Evolutionary conservation across 2,113 vertebrate genomes (phyloP), one percentile per base, ranked within the genome.

Genomic region (Oriolus oriolus): DNA sequence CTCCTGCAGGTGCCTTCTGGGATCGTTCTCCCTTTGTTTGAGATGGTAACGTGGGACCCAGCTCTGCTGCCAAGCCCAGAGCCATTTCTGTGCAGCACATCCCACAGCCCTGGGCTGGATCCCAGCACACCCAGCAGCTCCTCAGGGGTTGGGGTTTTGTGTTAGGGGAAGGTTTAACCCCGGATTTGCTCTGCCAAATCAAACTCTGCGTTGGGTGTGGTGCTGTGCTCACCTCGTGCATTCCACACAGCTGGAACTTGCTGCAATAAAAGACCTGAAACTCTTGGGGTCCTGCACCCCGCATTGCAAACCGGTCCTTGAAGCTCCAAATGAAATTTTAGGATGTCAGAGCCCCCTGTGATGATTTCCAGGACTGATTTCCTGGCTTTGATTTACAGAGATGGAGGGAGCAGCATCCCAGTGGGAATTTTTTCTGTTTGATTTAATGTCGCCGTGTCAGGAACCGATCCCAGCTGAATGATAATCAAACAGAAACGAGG

Each of bases 381-480:
- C 73, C 56, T 75, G 65, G 9, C 56, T 87, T 87, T 9, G 2
- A 70, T 84, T 93, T 70, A 23, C 47, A 54, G 64, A 44, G 64
- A 49, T 28, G 64, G 92, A 82, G 57, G 64, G 60, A 93, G 44
- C 89, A 83, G 59, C 89, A 89, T 37, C 76, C 83, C 92, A 83
- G 71, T 88, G 26, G 21, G 5, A n/a, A n/a, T 65, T 81, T 20
- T 63, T 65, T 18, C 35, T 83, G 28, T 85, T 83, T 86, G 88
- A 92, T 90, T 87, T 86, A 78, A 56, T 82, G 77, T 82, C 60
- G 56, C 15, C 39, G 57, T 86, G 66, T 63, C 86, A 93, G 86
- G 82, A 74, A 50, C 63, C 6, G 75, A 80, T 79, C 79, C 91
- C 79, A 73, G 85, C 53, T 92, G 89, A 84, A 91, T 94, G 26